Conservation (phyloP, 53 echinoderm and acorn worm genomes). For the Temnopleurus reevesii region DNA sequence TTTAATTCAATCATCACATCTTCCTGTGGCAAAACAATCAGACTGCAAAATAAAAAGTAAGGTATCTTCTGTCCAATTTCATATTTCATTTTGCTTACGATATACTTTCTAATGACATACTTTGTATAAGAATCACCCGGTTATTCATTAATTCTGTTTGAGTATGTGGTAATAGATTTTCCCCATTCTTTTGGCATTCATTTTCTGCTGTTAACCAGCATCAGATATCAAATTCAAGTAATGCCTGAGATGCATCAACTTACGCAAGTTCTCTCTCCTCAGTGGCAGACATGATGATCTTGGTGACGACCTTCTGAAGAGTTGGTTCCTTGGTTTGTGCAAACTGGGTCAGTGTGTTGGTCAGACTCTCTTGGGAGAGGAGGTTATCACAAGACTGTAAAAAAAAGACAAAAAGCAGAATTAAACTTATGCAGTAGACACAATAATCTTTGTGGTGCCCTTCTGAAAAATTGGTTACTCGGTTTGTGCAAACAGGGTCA, state of each 20-base stretch:
- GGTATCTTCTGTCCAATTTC: too few species aligned
- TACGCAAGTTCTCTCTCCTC: slow-evolving; percentile 85
- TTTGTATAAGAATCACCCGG: too few species aligned
- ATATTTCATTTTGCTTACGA: too few species aligned
- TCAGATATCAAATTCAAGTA: too few species aligned
- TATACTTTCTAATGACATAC: too few species aligned
- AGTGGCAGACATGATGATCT: slow-evolving; percentile 79
- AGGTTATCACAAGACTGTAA: slow-evolving; percentile 74
- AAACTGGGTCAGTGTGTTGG: slow-evolving; percentile 74
- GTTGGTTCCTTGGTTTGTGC: slow-evolving; percentile 84
- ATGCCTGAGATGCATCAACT: slow-evolving; percentile 43
- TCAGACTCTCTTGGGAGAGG: slow-evolving; percentile 67
- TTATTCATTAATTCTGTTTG: too few species aligned
- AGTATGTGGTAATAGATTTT: too few species aligned
- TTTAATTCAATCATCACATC: too few species aligned
- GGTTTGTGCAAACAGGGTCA: slow-evolving; percentile 79
- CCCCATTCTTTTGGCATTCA: too few species aligned
- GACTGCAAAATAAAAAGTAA: too few species aligned
- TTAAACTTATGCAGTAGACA: slow-evolving; percentile 58
- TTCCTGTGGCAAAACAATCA: too few species aligned
- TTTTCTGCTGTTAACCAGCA: too few species aligned
- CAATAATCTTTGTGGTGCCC: slow-evolving; percentile 76
- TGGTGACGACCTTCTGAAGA: slow-evolving; percentile 90
- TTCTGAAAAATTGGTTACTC: slow-evolving; percentile 83
- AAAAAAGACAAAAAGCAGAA: neutral